These are phyloP conservation scores for Isoperla grammatica DNA, from an alignment of 2,888 invertebrate genomes.

Conservation along the genomic window DNA sequence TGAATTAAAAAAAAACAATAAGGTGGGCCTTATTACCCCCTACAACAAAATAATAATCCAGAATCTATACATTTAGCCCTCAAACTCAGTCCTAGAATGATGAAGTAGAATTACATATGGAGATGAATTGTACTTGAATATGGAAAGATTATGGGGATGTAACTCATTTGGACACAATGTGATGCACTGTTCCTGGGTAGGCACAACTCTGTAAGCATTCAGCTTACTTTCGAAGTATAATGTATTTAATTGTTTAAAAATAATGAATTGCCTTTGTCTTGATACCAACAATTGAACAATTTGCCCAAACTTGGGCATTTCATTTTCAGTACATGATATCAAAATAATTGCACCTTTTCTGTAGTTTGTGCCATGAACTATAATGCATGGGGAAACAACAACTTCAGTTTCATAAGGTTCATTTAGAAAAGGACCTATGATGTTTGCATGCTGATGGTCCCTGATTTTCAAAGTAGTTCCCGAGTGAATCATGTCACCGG, in stretches of 20 bases:
- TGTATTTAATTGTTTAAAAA: neutral
- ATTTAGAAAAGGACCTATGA: neutral
- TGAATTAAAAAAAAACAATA: too few relatives aligned
- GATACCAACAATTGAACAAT: neutral
- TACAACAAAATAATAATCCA: too few relatives aligned
- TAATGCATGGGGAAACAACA: neutral
- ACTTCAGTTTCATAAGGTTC: neutral
- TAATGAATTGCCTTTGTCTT: neutral
- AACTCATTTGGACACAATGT: neutral
- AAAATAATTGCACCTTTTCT: neutral
- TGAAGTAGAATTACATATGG: neutral
- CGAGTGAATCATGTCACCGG: slow-evolving; percentile 17
- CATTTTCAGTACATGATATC: neutral
- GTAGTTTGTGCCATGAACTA: neutral
- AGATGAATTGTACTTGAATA: neutral
- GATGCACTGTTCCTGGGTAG: neutral
- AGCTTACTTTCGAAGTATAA: neutral
- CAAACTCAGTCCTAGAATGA: slow-evolving; percentile 3
- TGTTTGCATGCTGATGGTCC: neutral
- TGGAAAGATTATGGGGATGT: slow-evolving; percentile 4
- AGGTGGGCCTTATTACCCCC: too few relatives aligned
- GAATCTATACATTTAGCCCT: too few relatives aligned
- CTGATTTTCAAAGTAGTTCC: neutral
- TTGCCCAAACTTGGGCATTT: neutral
- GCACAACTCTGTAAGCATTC: neutral